Conservation (phyloP, 2,113 vertebrate genomes). For the Ophiodon elongatus region DNA sequence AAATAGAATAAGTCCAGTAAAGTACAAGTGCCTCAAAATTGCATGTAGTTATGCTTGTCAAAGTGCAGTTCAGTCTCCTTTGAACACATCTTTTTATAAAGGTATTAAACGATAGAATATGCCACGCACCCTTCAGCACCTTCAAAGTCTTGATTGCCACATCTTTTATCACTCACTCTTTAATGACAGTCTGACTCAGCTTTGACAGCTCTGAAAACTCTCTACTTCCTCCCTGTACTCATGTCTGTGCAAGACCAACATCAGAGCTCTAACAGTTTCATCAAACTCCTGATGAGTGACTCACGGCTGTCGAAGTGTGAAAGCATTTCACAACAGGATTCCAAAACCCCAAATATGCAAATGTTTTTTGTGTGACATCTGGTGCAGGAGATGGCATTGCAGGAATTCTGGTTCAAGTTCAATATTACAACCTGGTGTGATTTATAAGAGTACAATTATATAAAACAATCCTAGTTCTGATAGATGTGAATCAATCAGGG, state of each 20-base stretch:
- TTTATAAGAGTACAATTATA: neutral
- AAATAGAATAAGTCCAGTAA: neutral
- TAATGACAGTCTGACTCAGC: neutral
- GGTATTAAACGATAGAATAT: neutral
- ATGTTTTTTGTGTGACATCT: neutral
- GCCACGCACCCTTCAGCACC: neutral
- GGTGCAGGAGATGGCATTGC: no score
- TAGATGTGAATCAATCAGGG: no score
- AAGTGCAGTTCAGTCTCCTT: neutral
- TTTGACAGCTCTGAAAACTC: neutral
- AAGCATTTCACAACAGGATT: neutral
- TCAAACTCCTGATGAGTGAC: neutral
- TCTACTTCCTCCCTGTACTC: neutral
- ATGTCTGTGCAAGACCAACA: neutral
- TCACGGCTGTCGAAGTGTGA: neutral
- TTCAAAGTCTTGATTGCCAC: neutral
- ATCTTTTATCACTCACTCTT: neutral
- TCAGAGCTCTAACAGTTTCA: neutral
- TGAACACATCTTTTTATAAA: neutral
- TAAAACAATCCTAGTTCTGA: neutral
- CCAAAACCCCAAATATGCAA: neutral
- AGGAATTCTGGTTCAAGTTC: neutral
- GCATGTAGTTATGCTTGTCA: neutral
- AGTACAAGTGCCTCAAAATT: neutral
- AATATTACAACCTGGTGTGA: neutral